Base-by-base conservation (phyloP, 2,797 vertebrate species). In the Cyprinella venusta region DNA sequence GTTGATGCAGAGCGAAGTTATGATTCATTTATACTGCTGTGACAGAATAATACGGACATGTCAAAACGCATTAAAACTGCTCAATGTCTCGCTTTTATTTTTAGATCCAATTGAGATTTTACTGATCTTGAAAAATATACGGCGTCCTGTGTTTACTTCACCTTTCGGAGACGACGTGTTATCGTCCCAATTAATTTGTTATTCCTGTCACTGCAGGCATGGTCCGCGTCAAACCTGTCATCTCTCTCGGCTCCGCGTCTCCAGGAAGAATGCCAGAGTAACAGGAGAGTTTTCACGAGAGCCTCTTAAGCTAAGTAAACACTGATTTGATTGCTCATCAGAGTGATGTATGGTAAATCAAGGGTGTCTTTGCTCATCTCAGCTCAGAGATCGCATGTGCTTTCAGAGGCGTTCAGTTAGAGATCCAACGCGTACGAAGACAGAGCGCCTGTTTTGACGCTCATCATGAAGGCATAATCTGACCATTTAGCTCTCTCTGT, bases 141-240 rank as follows among this genome's bases (percentile, higher is more conserved):
- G 97, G 96, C 97, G 97, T 96, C 96, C 95, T 97, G 97, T 99
- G 97, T 99, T 99, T 99, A 99, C 97, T 95, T 99, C 98, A 99
- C 97, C 97, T 98, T 83, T 98, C 98, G 96, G 96, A 97, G 96
- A 95, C 95, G 97, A 97, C 96, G 96, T 95, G 97, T 97, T 98
- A 97, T 96, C 96, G 95, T 96, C 96, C 97, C 98, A 99, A 99
- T 99, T 99, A 99, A 99, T 99, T 97, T 97, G 96, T 98, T 98
- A 97, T 99, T 97, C 97, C 95, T 98, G 98, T 98, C 98, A 99
- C 97, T 97, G 96, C 96, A 97, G 94, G 95, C 96, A 96, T 94
- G 95, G 95, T 96, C 96, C 96, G 93, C 96, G 96, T 98, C 97
- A 97, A 95, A 97, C 94, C 96, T 98, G 98, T 98, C 97, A 97